A percentile compares a stretch with the other conserved stretches of the same genome.
Evolutionary conservation across 2,888 invertebrate species (phyloP).

Genomic region (Tipula helvola): DNA sequence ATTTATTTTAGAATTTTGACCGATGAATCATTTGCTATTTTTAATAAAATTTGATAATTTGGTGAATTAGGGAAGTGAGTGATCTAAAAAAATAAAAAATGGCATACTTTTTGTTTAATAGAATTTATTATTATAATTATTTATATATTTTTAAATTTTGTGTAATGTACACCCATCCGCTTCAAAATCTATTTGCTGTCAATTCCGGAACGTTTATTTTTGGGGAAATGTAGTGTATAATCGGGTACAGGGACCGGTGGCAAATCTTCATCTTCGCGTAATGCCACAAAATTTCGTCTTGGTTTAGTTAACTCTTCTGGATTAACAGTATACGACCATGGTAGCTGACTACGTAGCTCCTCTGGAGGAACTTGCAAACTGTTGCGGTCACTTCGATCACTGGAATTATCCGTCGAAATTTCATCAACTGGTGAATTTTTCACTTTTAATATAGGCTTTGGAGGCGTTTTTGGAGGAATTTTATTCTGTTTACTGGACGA

Average conservation of each 20-base stretch:
- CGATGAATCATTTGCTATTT: neutral
- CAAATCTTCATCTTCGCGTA: slow-evolving; percentile 40
- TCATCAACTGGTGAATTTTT: neutral
- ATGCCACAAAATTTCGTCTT: slow-evolving; percentile 31
- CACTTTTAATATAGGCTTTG: neutral
- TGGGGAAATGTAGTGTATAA: slow-evolving; percentile 38
- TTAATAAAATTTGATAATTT: neutral
- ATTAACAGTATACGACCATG: slow-evolving; percentile 45
- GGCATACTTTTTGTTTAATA: neutral
- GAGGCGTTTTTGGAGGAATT: neutral
- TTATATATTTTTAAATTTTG: neutral
- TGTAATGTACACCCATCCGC: neutral
- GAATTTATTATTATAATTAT: neutral
- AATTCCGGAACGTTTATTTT: slow-evolving; percentile 26
- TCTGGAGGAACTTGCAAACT: slow-evolving; percentile 21
- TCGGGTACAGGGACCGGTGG: slow-evolving; percentile 50
- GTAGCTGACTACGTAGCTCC: slow-evolving; percentile 44
- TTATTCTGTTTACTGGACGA: neutral
- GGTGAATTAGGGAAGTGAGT: neutral
- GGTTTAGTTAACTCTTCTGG: slow-evolving; percentile 25
- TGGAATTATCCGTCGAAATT: neutral
- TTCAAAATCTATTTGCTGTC: slow-evolving; percentile 11
- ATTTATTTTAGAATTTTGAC: neutral
- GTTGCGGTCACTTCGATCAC: neutral
- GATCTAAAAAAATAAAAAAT: neutral